Evolutionary conservation across 2,113 vertebrate species (phyloP).

Genomic region (Oncorhynchus tshawytscha): DNA sequence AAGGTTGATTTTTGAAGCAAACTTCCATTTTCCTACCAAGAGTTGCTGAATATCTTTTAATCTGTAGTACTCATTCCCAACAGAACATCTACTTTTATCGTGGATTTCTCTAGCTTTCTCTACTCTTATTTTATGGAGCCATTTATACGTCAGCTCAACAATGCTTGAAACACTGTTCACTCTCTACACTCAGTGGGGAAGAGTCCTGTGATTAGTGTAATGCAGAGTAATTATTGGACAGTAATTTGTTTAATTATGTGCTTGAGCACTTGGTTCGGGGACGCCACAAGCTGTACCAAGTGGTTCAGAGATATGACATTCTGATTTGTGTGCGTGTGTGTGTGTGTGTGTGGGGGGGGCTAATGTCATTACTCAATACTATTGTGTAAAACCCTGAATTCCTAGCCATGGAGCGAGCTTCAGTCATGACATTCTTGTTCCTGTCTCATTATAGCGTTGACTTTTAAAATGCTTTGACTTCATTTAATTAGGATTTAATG

Average conservation of each 20-base stretch:
- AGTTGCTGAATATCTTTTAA: no score
- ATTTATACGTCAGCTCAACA: slow-evolving; percentile 12
- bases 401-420: no score
- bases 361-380: no score
- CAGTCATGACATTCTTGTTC: neutral
- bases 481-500: neutral
- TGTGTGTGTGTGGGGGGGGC: neutral
- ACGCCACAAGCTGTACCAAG: slow-evolving; percentile 19
- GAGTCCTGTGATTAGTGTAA: slow-evolving; percentile 36
- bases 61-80: no score
- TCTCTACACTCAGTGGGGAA: slow-evolving; percentile 24
- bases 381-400: no score
- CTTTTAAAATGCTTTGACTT: neutral
- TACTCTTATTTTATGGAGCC: slow-evolving; percentile 17
- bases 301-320: neutral
- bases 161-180: neutral
- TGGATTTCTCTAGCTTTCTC: neutral
- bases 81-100: no score
- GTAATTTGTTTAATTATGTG: slow-evolving; percentile 51
- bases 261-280: slow-evolving; percentile 39
- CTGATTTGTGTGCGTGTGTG: no score
- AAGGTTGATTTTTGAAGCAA: no score
- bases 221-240: slow-evolving; percentile 42
- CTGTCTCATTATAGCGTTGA: neutral
- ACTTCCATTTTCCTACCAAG: no score